These are phyloP conservation scores for Parnassius smintheus DNA, from an alignment of 2,888 invertebrate genomes.

Conservation along the genomic window DNA sequence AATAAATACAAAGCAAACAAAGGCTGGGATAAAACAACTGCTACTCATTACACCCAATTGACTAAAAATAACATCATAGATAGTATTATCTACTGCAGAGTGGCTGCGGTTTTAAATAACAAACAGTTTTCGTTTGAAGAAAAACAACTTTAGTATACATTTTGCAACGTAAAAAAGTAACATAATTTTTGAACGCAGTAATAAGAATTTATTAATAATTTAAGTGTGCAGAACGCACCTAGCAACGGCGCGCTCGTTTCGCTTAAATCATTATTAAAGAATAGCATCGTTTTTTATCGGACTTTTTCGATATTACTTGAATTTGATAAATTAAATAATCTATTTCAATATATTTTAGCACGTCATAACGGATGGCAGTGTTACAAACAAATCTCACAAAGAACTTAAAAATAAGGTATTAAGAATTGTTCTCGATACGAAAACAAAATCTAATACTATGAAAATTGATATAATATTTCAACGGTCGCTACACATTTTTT, in stretches of 20 bases:
- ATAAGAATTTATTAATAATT: constrained; percentile 29
- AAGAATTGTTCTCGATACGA: too few relatives aligned
- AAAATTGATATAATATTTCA: too few relatives aligned
- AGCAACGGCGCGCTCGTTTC: constrained; percentile 37
- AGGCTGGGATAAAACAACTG: neutral
- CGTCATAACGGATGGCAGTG: neutral
- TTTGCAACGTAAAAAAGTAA: neutral
- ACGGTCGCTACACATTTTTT: too few relatives aligned
- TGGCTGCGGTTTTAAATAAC: neutral
- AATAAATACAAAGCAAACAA: constrained; percentile 1
- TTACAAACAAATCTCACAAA: too few relatives aligned
- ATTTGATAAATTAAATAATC: too few relatives aligned
- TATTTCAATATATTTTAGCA: too few relatives aligned
- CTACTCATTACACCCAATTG: neutral
- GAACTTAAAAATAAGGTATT: too few relatives aligned
- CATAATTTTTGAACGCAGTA: neutral
- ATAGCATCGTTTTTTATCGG: too few relatives aligned
- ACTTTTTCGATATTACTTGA: too few relatives aligned
- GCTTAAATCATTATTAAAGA: constrained; percentile 41
- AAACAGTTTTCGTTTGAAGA: neutral
- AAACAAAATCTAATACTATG: too few relatives aligned
- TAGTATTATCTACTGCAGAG: constrained; percentile 8
- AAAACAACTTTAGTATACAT: neutral
- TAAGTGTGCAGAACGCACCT: constrained; percentile 33
- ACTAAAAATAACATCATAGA: constrained; percentile 4